Percentiles rank a stretch among this genome's conserved stretches.
Evolutionary conservation across 2,113 vertebrate species (phyloP).

Genomic region (Corynorhinus townsendii): DNA sequence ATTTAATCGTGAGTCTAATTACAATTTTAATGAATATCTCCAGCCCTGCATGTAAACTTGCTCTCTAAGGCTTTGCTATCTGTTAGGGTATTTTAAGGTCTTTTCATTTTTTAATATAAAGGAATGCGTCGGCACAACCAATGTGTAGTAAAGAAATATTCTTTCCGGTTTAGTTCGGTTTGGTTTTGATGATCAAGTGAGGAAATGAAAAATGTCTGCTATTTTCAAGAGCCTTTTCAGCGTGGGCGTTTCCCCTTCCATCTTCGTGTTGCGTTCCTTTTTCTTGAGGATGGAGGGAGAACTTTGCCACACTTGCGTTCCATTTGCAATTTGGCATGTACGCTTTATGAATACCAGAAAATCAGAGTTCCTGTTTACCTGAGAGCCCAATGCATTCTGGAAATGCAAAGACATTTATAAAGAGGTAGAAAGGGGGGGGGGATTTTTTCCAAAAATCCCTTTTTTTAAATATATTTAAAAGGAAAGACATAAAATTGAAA

Average conservation of each 20-base stretch:
- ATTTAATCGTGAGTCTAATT: slow-evolving; percentile 87
- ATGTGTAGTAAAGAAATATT: slow-evolving; percentile 37
- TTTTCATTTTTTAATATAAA: slow-evolving; percentile 80
- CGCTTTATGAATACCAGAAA: neutral
- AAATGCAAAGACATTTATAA: slow-evolving; percentile 30
- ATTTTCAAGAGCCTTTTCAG: neutral
- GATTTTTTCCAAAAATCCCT: neutral
- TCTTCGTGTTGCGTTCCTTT: neutral
- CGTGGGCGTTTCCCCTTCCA: neutral
- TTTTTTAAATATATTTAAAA: neutral
- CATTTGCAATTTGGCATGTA: neutral
- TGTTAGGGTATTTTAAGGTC: slow-evolving; percentile 73
- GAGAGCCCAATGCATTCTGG: neutral
- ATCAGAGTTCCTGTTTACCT: neutral
- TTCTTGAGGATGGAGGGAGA: neutral
- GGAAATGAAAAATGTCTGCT: neutral
- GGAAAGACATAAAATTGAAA: neutral
- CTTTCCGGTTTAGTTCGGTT: slow-evolving; percentile 16
- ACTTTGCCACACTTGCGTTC: neutral
- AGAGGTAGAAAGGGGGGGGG: neutral
- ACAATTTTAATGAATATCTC: slow-evolving; percentile 88
- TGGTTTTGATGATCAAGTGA: slow-evolving; percentile 34
- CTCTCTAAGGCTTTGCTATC: slow-evolving; percentile 78
- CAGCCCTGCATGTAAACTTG: slow-evolving; percentile 83
- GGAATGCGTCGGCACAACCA: slow-evolving; percentile 66